Percentiles rank a stretch among this genome's conserved stretches.
Conservation (phyloP, 64 coral and sea anemone species). For the Dendronephthya gigantea region DNA sequence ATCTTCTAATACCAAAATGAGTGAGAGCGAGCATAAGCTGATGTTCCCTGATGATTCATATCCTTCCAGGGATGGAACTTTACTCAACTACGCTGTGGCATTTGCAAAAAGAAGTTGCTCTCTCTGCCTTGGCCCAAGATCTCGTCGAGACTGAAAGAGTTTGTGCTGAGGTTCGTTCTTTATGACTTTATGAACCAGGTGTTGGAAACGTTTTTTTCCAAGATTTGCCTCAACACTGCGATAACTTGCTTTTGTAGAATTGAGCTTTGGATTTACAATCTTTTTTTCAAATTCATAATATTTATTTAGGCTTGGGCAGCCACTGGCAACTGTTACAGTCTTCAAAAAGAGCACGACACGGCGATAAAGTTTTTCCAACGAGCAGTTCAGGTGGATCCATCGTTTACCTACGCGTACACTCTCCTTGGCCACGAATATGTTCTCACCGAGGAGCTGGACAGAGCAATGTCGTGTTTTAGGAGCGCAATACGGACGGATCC, state of each 20-base stretch:
- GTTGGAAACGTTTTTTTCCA: no score
- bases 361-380: constrained; percentile 96
- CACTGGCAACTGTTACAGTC: constrained; percentile 88
- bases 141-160: constrained; percentile 65
- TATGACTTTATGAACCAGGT: no score
- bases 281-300: neutral
- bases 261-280: no score
- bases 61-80: constrained; percentile 73
- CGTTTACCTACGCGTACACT: constrained; percentile 91
- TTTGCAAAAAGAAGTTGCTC: constrained; percentile 77
- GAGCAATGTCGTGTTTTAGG: constrained; percentile 92
- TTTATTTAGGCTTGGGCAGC: constrained; percentile 73
- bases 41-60: no score
- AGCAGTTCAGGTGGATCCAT: constrained; percentile 76
- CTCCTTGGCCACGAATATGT: constrained; percentile 91
- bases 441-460: constrained; percentile 76
- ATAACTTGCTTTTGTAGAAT: no score
- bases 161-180: constrained; percentile 56
- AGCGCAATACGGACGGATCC: constrained; percentile 78
- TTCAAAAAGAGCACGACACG: constrained; percentile 97
- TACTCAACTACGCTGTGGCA: constrained; percentile 95
- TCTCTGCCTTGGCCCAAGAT: constrained; percentile 84
- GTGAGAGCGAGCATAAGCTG: no score
- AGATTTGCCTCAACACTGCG: no score
- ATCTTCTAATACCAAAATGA: no score